A percentile compares a stretch with the other conserved stretches of the same genome.
phyloP scores from a whole-genome alignment of 2,888 invertebrate species.

The Alentia gelatinosa region DNA sequence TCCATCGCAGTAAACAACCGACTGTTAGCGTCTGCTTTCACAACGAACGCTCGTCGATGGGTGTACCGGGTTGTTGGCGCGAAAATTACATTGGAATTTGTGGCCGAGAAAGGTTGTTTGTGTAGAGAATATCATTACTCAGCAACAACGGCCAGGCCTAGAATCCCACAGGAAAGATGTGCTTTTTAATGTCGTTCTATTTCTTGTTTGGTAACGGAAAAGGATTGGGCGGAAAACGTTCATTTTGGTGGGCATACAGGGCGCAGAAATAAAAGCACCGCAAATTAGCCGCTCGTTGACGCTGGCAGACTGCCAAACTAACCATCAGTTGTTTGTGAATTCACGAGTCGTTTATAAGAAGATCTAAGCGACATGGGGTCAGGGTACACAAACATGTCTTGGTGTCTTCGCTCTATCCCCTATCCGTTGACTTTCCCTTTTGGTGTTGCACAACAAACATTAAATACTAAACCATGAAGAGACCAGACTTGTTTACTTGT shows the following conservation, averaged over 20 bases:
- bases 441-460: not conserved
- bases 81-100: not conserved
- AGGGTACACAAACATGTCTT: not conserved
- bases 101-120: not conserved
- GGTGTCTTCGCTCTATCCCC: too few species aligned
- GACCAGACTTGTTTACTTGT: not conserved
- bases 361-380: not conserved
- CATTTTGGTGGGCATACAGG: not conserved
- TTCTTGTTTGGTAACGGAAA: not conserved
- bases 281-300: not conserved
- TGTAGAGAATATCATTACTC: too few species aligned
- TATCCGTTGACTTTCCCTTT: not conserved
- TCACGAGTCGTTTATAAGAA: not conserved
- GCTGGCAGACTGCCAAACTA: not conserved
- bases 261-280: not conserved
- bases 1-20: not conserved
- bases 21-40: not conserved
- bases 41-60: not conserved
- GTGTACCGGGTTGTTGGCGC: not conserved
- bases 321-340: constrained; percentile 1
- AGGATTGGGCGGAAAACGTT: not conserved
- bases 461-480: not conserved
- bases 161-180: not conserved
- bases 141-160: not conserved
- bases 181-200: not conserved